Evolutionary conservation across 1,140 invertebrate genomes (phyloP).

Genomic region (Adelges cooleyi): DNA sequence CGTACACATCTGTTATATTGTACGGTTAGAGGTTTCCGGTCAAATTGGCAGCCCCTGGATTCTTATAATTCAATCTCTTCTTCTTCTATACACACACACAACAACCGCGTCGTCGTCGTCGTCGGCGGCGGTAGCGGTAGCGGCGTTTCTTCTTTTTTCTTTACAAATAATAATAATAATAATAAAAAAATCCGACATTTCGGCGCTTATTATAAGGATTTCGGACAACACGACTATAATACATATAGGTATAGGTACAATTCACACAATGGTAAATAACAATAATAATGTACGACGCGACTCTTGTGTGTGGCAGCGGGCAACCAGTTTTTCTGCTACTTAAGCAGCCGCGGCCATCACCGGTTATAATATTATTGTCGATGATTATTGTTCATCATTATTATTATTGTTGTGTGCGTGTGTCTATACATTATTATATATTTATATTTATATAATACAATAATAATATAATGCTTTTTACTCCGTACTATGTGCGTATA

Average conservation of each 20-base stretch:
- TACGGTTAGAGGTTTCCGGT: constrained; percentile 15
- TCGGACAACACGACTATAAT: constrained; percentile 11
- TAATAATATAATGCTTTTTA: no score
- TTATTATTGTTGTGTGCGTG: neutral
- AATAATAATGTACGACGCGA: constrained; percentile 26
- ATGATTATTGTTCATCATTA: constrained; percentile 26
- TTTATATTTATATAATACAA: no score
- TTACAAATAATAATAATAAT: constrained; percentile 16
- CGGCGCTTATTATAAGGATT: constrained; percentile 25
- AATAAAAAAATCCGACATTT: constrained; percentile 25
- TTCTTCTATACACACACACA: constrained; percentile 17
- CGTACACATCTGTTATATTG: constrained; percentile 7
- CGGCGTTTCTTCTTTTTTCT: constrained; percentile 19
- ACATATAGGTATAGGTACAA: no score
- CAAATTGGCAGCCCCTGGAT: constrained; percentile 19
- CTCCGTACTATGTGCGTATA: no score
- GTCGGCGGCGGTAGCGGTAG: neutral
- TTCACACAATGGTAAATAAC: constrained; percentile 23
- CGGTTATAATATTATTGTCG: constrained; percentile 12
- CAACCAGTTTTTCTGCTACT: constrained; percentile 29
- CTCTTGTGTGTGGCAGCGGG: constrained; percentile 19
- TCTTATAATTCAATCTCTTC: constrained; percentile 28
- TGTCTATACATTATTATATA: neutral
- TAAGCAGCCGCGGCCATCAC: constrained; percentile 13
- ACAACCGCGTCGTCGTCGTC: neutral